phyloP scores from a whole-genome alignment of 2,113 vertebrate species.

The Silurus asotus region DNA sequence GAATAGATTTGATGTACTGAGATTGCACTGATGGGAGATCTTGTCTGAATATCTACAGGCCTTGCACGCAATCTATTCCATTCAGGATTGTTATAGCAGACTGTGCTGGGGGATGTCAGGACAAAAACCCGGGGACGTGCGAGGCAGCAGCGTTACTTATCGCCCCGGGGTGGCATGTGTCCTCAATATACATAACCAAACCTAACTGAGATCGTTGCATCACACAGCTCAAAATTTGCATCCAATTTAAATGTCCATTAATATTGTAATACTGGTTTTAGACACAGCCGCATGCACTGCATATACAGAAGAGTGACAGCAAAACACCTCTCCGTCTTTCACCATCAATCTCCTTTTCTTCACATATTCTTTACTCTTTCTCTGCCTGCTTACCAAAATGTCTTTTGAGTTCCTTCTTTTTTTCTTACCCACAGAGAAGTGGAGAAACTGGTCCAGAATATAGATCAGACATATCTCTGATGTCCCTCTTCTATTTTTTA shows the following conservation, averaged over 20 bases:
- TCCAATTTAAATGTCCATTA: background rate
- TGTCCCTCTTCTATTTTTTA: slow-evolving; percentile 20
- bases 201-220: background rate
- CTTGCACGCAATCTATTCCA: background rate
- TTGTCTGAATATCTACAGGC: background rate
- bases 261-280: background rate
- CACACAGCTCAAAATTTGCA: background rate
- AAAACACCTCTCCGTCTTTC: slow-evolving; percentile 3
- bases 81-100: background rate
- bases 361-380: background rate
- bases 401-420: background rate
- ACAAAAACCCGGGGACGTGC: background rate
- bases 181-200: background rate
- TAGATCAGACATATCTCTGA: slow-evolving; percentile 7
- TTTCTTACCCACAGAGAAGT: background rate
- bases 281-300: background rate
- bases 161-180: background rate
- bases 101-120: background rate
- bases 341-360: background rate
- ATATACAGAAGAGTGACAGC: background rate
- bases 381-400: background rate
- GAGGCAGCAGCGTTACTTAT: background rate
- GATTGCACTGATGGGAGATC: background rate
- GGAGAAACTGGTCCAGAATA: slow-evolving; percentile 11
- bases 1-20: background rate